phyloP scores from a whole-genome alignment of 35 echinoderm and acorn worm species.

The Ophioderma brevispina region DNA sequence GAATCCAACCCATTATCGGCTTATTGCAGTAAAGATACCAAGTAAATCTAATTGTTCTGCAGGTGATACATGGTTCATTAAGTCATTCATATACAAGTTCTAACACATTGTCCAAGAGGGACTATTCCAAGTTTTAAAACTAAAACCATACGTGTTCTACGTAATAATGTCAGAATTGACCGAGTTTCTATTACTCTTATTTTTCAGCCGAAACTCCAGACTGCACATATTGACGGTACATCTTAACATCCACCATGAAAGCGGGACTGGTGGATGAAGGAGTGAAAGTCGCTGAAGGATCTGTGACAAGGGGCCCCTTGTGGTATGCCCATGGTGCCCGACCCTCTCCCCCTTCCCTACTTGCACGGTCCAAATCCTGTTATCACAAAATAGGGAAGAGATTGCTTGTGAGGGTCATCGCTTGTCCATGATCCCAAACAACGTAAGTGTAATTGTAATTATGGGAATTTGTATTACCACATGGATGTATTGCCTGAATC shows the following conservation, averaged over 20 bases:
- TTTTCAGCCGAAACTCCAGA: conserved; percentile 33
- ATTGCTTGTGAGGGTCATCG: conserved; percentile 88
- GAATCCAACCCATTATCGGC: too few relatives aligned
- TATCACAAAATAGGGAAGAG: conserved; percentile 64
- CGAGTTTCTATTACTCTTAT: too few relatives aligned
- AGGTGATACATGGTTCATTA: too few relatives aligned
- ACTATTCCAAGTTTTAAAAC: too few relatives aligned
- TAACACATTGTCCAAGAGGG: too few relatives aligned
- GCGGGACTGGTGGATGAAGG: conserved; percentile 86
- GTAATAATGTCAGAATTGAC: too few relatives aligned
- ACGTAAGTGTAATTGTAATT: conserved; percentile 47
- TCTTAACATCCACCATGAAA: conserved; percentile 72
- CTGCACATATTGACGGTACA: conserved; percentile 37
- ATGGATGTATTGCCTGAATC: background rate
- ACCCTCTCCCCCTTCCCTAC: conserved; percentile 70
- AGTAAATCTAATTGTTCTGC: too few relatives aligned
- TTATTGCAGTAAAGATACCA: too few relatives aligned
- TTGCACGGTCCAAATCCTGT: conserved; percentile 84
- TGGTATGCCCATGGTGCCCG: conserved; percentile 75
- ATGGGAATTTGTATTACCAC: background rate
- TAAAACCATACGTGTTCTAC: too few relatives aligned
- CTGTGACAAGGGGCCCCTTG: conserved; percentile 67
- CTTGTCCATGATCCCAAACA: conserved; percentile 86
- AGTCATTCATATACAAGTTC: too few relatives aligned
- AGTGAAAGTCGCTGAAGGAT: conserved; percentile 70